A percentile compares a stretch with the other conserved stretches of the same genome.
Conservation (phyloP, 2,113 vertebrate genomes). For the Apistogramma diplotaenia region DNA sequence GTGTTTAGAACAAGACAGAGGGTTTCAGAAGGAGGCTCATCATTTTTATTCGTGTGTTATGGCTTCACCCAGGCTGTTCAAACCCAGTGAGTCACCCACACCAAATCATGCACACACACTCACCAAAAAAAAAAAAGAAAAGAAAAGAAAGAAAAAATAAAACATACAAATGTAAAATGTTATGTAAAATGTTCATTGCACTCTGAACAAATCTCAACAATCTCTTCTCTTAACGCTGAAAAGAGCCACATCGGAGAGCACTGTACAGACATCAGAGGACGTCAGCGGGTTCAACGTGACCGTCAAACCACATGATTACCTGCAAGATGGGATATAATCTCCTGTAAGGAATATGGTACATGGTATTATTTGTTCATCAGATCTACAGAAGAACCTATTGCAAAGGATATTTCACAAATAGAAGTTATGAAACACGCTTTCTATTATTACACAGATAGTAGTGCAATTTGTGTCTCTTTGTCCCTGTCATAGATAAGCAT, state of each 20-base stretch:
- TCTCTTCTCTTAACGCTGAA: conserved; percentile 28
- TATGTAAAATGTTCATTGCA: conserved; percentile 60
- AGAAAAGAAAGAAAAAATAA: conserved; percentile 2
- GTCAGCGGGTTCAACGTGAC: background rate
- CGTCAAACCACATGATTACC: conserved; percentile 24
- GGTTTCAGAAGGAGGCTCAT: conserved; percentile 70
- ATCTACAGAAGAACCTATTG: conserved; percentile 65
- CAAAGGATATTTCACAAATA: conserved; percentile 55
- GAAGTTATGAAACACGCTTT: conserved; percentile 38
- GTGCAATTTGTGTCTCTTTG: conserved; percentile 69
- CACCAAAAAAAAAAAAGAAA: conserved; percentile 12
- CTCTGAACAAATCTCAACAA: conserved; percentile 31
- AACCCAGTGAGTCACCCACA: conserved; percentile 69
- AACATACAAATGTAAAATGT: conserved; percentile 55
- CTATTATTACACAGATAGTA: conserved; percentile 55
- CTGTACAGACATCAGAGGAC: conserved; percentile 61
- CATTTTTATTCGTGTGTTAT: conserved; percentile 77
- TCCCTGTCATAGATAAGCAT: conserved; percentile 54
- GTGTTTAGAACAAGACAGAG: conserved; percentile 31
- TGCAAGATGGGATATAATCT: conserved; percentile 44
- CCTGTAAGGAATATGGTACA: conserved; percentile 52
- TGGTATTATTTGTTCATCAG: conserved; percentile 66
- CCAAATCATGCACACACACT: conserved; percentile 73
- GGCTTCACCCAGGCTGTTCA: conserved; percentile 60
- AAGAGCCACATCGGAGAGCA: conserved; percentile 23